Evolutionary conservation across 2,113 vertebrate genomes (phyloP), one percentile per base, ranked within the genome.

Genomic region (Takifugu bimaculatus): DNA sequence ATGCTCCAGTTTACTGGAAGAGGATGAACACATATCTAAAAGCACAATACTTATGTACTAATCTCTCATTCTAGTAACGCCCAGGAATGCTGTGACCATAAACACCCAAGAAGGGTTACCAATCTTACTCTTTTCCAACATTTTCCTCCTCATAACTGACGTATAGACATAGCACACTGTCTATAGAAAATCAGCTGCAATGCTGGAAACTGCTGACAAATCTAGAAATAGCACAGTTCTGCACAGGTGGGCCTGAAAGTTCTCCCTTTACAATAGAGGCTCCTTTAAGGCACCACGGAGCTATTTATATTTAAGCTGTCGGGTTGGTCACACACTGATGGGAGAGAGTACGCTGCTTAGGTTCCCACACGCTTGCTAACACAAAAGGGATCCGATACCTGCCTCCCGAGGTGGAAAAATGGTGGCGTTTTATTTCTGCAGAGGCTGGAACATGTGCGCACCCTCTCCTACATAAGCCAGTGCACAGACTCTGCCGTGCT

Each of bases 341-440:
- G 75, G 68, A 60, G 61, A 27, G 55, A 57, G 57, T 72, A 28
- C 65, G 39, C 53, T 57, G 49, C 78, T 81, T 65, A 69, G 54
- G 51, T 42, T 50, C 6, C 65, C 25, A 5, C 65, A 71, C 52
- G 51, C 65, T 74, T 44, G 20, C 56, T 51, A 60, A 26, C 49
- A 44, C 54, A 65, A 58, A 69, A 65, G 48, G 54, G 74, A 55
- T 79, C 54, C 64, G 61, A 77, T 63, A 50, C 54, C 12, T 56
- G 50, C 58, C 60, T 72, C 61, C 32, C 55, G 57, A 61, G 35
- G 57, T 20, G 54, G 4, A n/a, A 25, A 60, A 74, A 73, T 42
- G 9, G 57, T 56, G 43, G 55, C n/a, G 1, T 35, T 65, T 74
- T 50, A 20, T 65, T 70, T 68, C 70, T 77, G 43, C 14, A 66